Evolutionary conservation across 2,797 vertebrate genomes (phyloP).

Genomic region (Spea hammondii): DNA sequence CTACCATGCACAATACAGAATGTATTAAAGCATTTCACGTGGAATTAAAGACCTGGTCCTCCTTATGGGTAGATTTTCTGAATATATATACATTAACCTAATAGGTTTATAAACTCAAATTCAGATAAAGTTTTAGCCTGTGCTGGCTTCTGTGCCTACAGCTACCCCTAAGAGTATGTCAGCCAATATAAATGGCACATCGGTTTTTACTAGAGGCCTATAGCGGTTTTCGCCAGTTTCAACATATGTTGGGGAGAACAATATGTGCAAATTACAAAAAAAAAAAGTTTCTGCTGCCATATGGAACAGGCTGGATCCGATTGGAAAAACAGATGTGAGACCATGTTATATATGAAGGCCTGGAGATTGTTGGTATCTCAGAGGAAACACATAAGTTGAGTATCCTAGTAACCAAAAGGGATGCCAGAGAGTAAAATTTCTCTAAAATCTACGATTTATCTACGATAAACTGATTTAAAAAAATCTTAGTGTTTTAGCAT

Average conservation of each 20-base stretch:
- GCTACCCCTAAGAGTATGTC: background rate
- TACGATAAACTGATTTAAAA: too few species aligned
- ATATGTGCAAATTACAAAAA: background rate
- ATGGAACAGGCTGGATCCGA: background rate
- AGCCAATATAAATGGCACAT: background rate
- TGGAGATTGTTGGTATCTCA: background rate
- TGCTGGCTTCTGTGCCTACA: background rate
- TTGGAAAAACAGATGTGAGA: conserved; percentile 5
- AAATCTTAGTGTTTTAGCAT: too few species aligned
- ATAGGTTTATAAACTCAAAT: too few species aligned
- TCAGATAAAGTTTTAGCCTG: too few species aligned
- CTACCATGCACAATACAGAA: too few species aligned
- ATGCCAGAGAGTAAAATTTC: background rate
- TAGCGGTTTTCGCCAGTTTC: background rate
- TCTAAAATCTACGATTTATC: too few species aligned
- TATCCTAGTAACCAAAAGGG: conserved; percentile 2
- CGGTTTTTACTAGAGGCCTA: background rate
- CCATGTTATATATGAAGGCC: background rate
- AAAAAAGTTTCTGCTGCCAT: background rate
- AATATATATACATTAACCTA: too few species aligned
- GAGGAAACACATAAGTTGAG: background rate
- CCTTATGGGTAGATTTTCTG: too few species aligned
- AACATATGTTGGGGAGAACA: background rate
- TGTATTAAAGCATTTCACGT: too few species aligned
- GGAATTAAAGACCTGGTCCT: too few species aligned